These are phyloP conservation scores for Bradypodion ventrale DNA, from an alignment of 2,797 vertebrate genomes.

Conservation along the genomic window DNA sequence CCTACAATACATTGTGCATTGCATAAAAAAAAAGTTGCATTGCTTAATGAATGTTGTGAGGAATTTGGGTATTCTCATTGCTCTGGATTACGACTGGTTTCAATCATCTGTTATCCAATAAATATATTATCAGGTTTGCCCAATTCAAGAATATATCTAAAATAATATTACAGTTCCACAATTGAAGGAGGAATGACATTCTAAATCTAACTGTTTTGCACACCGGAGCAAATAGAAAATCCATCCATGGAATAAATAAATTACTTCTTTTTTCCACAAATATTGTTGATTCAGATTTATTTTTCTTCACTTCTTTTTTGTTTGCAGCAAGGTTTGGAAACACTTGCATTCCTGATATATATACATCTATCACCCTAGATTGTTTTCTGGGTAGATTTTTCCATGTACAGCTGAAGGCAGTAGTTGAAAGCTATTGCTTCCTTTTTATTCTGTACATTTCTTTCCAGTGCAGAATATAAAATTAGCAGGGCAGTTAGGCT, in stretches of 20 bases:
- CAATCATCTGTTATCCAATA: constrained; percentile 36
- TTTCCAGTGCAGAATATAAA: constrained; percentile 12
- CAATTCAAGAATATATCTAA: constrained; percentile 38
- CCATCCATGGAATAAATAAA: constrained; percentile 25
- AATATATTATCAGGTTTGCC: constrained; percentile 42
- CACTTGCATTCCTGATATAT: constrained; percentile 2
- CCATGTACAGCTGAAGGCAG: neutral
- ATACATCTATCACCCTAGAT: constrained; percentile 28
- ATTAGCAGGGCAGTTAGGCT: neutral
- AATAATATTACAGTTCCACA: constrained; percentile 38
- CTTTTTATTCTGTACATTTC: constrained; percentile 17
- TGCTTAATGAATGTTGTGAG: constrained; percentile 35
- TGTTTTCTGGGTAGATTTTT: constrained; percentile 27
- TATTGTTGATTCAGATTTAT: constrained; percentile 24
- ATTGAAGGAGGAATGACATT: constrained; percentile 15
- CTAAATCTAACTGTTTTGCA: constrained; percentile 39
- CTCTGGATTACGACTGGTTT: constrained; percentile 28
- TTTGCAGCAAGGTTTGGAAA: neutral
- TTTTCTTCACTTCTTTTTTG: constrained; percentile 24
- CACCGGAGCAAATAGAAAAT: constrained; percentile 35
- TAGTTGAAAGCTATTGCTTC: constrained; percentile 13
- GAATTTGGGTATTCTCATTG: constrained; percentile 13
- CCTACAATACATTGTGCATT: neutral
- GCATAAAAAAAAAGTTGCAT: constrained; percentile 21
- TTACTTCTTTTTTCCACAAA: constrained; percentile 27